These are phyloP conservation scores for Teleogryllus occipitalis DNA, from an alignment of 1,140 invertebrate genomes.

Conservation along the genomic window DNA sequence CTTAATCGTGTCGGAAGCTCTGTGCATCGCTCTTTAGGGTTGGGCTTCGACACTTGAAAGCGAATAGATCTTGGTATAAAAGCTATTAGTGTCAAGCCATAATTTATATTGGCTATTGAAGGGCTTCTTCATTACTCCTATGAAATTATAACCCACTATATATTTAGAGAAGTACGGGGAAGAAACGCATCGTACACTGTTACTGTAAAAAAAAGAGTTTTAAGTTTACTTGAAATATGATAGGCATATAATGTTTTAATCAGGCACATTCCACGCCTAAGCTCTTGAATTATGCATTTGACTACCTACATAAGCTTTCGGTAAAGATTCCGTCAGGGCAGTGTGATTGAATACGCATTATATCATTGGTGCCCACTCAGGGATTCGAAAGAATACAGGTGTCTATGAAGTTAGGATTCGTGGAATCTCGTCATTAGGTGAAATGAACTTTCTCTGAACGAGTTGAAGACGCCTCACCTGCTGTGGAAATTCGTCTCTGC, in stretches of 20 bases:
- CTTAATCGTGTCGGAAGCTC: background rate
- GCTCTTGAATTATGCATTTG: conserved; percentile 1
- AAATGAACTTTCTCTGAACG: background rate
- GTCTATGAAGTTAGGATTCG: background rate
- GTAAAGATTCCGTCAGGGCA: background rate
- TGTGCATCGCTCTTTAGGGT: background rate
- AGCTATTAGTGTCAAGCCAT: conserved; percentile 1
- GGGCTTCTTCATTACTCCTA: background rate
- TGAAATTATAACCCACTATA: background rate
- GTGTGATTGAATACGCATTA: background rate
- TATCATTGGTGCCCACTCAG: background rate
- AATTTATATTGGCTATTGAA: background rate
- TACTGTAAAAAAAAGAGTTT: background rate
- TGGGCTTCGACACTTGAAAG: background rate
- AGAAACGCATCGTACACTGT: background rate
- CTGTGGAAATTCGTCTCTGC: background rate
- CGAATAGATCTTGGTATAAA: background rate
- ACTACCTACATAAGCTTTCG: background rate
- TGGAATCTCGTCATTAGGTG: background rate
- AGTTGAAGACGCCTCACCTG: background rate
- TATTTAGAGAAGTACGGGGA: background rate
- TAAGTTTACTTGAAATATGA: conserved; percentile 1
- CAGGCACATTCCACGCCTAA: background rate
- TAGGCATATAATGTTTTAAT: conserved; percentile 2
- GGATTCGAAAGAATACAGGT: background rate